Evolutionary conservation across 2,797 vertebrate genomes (phyloP), one percentile per base, ranked within the genome.

Genomic region (Neopelma chrysocephalum): DNA sequence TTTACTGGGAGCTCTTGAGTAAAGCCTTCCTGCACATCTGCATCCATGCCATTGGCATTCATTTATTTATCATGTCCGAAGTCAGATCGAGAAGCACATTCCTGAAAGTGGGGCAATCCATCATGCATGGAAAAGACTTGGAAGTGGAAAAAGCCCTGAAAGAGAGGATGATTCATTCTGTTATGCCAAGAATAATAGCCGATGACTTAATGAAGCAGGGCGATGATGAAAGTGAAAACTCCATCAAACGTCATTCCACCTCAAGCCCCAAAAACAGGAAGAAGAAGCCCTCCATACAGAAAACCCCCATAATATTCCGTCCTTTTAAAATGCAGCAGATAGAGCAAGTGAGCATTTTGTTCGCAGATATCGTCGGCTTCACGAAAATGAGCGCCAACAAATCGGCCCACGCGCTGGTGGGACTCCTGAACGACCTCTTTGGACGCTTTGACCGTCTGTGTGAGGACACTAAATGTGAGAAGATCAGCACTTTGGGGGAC

Each of bases 351-450:
- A 99, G 99, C 97, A 99, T 99, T 96, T 98, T 99, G 58, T 99
- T 99, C 6, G 99, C 99, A 2, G 99, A 99, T 92, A 99, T 99
- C 0, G 99, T 99, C 25, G 99, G 99, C 82, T 99, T 99, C 97
- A 99, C 99, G 3, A 99, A 99, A 97, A 99, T 99, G 99, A 99
- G 99, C 1, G 99, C 99, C 75, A 99, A 99, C 97, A 99, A 99
- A 96, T 99, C 99, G 1, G 99, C 99, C 17, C 99, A 99, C 0
- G 99, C 99, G 17, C 98, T 99, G 10, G 99, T 99, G 68, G 99
- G 99, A 9, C 99, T 99, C n/a, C 97, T 99, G 60, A 99, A 99
- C 0, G 99, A 99, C 97, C 97, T 99, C 50, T 99, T 99, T 6
- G 99, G 99, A 4, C 99, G 99, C 68, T 99, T 99, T 2, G 99